Percentiles rank a stretch among this genome's conserved stretches.
Evolutionary conservation across 2,113 vertebrate genomes (phyloP).

Genomic region (Leptosomus discolor): DNA sequence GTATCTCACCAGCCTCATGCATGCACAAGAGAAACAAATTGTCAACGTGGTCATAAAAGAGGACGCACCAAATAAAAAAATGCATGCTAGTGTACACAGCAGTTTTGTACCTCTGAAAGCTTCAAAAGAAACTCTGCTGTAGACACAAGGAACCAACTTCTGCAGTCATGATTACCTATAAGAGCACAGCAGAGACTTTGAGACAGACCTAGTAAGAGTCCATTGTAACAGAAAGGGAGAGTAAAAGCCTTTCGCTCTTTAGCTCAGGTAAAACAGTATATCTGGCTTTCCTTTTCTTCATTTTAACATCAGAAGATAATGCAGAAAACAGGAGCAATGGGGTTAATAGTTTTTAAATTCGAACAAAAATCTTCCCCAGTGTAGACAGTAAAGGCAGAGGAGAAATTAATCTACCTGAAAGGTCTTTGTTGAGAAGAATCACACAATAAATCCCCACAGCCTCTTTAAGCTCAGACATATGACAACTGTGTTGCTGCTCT

Average conservation of each 20-base stretch:
- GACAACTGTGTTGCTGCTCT: background rate
- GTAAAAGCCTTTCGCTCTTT: background rate
- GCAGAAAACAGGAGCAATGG: background rate
- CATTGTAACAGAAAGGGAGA: accelerated
- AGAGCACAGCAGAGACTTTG: background rate
- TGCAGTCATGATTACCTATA: background rate
- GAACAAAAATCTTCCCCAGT: background rate
- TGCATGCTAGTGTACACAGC: too few relatives aligned
- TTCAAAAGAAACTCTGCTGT: background rate
- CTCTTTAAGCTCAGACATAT: background rate
- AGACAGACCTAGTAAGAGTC: background rate
- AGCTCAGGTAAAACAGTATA: background rate
- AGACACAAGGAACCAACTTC: background rate
- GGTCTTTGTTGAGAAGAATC: background rate
- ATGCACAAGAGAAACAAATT: background rate
- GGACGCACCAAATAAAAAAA: background rate
- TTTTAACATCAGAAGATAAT: background rate
- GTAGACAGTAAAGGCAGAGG: background rate
- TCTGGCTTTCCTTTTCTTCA: background rate
- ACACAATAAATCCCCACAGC: background rate
- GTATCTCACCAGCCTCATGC: accelerated
- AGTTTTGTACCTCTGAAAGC: background rate
- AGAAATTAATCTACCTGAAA: background rate
- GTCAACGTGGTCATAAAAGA: background rate
- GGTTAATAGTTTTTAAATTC: background rate